Percentiles rank a stretch among this genome's conserved stretches.
phyloP scores from a whole-genome alignment of 92 coral and sea anemone genomes.

The Phenganax stokvisi region DNA sequence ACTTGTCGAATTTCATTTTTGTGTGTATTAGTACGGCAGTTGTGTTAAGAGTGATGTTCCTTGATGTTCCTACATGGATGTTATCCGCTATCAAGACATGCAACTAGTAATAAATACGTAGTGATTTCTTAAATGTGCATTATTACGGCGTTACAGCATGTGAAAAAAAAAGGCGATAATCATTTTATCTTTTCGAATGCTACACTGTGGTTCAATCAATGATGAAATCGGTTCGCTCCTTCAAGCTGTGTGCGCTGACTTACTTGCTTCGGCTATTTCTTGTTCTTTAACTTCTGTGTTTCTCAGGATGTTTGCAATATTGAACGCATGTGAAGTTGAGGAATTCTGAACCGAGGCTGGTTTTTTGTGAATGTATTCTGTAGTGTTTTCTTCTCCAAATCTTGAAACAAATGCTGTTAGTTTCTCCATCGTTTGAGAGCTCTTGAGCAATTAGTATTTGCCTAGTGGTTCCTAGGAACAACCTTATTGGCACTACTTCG shows the following conservation, averaged over 20 bases:
- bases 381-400: constrained; percentile 50
- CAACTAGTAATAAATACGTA: background rate
- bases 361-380: constrained; percentile 9
- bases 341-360: too few species aligned
- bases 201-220: constrained; percentile 31
- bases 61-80: background rate
- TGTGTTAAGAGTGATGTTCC: too few species aligned
- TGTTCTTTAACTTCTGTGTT: background rate
- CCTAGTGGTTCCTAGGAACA: constrained; percentile 11
- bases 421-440: constrained; percentile 61
- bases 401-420: constrained; percentile 82
- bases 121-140: background rate
- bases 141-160: background rate
- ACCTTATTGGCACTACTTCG: constrained; percentile 1
- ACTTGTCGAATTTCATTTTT: too few species aligned
- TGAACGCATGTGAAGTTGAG: constrained; percentile 19
- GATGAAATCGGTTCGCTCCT: constrained; percentile 26
- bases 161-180: constrained; percentile 28
- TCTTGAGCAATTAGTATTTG: constrained; percentile 32
- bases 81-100: background rate
- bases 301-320: constrained; percentile 31
- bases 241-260: constrained; percentile 39
- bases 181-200: constrained; percentile 26
- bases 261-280: constrained; percentile 26
- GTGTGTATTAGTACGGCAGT: too few species aligned